Base-by-base conservation (phyloP, 2,113 vertebrate species). In the Mesembrinibis cayennensis region DNA sequence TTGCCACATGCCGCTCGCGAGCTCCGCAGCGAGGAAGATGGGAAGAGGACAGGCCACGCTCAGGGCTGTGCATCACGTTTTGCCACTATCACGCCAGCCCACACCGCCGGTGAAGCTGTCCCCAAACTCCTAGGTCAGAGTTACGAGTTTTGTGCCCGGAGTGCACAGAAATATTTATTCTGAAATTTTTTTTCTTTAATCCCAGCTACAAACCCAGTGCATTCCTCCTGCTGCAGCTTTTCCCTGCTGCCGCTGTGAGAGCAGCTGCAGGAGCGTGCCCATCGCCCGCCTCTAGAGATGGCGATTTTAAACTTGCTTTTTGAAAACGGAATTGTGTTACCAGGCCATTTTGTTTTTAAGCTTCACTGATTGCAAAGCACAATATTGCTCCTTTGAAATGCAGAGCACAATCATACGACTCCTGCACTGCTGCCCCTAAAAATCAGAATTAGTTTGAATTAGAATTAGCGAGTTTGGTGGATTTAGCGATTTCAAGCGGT, bases 371-470 rank as follows among this genome's bases (percentile, higher is more conserved):
- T 34, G 38, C 32, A 3, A 87, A 63, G 71, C 7, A 7, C 69
- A 45, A 13, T 9, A 1, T 1, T 4, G 3, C 16, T 87, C 49
- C 91, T 87, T 21, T 8, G 52, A 45, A 45, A 56, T 1, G 11
- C 63, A 38, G 25, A 59, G 42, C 36, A 9, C 27, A 17, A 27
- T 36, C 3, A 0, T 0, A 3, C 2, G 6, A 4, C 8, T 40
- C 36, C 29, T 32, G 59, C 4, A 7, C 49, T 56, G 55, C 36
- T 11, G 14, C 8, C 27, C 59, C 27, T 27, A 12, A 6, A 66
- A 62, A 27, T 27, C 58, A 77, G 36, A 36, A 32, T 32, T 0
- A 14, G 15, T 38, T 38, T 38, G 38, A 38, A 38, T 38, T 38
- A 38, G 38, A 38, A 38, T 38, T 38, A 38, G 44, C 2, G 11